Conservation (phyloP, 2,888 invertebrate genomes). For the Synanthedon vespiformis region DNA sequence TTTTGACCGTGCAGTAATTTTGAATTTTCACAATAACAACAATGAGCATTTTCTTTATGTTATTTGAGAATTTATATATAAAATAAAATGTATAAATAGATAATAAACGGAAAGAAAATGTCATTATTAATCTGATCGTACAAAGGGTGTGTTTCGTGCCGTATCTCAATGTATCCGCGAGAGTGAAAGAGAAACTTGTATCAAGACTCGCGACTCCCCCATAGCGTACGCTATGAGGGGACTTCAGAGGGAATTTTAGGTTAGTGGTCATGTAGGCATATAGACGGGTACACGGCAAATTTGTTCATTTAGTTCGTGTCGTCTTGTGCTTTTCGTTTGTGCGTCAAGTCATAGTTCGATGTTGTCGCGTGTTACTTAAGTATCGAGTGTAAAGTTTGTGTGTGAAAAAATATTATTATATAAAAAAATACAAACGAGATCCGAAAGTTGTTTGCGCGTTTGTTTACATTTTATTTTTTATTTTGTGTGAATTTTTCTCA, state of each 20-base stretch:
- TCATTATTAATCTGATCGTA: constrained; percentile 17
- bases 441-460: constrained; percentile 3
- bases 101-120: not conserved
- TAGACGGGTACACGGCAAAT: constrained; percentile 69
- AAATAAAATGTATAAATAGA: not conserved
- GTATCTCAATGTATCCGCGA: constrained; percentile 54
- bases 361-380: constrained; percentile 37
- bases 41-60: not conserved
- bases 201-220: constrained; percentile 58
- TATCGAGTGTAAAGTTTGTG: constrained; percentile 21
- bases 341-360: constrained; percentile 64
- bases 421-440: constrained; percentile 1
- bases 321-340: constrained; percentile 68
- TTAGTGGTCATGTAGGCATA: constrained; percentile 73
- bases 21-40: not conserved
- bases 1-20: too few relatives aligned
- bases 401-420: constrained; percentile 10
- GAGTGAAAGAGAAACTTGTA: constrained; percentile 64
- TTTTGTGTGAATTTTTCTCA: not conserved
- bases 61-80: not conserved
- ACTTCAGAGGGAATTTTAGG: constrained; percentile 64
- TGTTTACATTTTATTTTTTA: not conserved
- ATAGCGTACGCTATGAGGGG: constrained; percentile 57
- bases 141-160: constrained; percentile 56
- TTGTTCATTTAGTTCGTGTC: constrained; percentile 70